phyloP scores from a whole-genome alignment of 2,888 invertebrate species.

The Druceiella hillmani region DNA sequence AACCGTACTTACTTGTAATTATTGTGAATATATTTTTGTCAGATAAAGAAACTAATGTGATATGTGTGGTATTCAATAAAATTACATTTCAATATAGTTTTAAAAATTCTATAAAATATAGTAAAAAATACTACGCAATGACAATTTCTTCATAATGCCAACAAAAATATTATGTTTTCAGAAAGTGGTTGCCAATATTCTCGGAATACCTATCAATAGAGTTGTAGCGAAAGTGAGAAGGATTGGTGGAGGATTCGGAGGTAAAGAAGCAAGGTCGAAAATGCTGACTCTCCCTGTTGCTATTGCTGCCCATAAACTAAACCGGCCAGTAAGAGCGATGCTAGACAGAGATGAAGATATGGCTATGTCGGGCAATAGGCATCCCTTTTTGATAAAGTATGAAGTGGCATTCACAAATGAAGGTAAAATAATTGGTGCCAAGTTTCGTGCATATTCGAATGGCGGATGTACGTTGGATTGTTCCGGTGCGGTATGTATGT shows the following conservation, averaged over 20 bases:
- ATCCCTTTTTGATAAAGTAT: conserved; percentile 84
- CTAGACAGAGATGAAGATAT: conserved; percentile 94
- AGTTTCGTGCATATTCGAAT: conserved; percentile 73
- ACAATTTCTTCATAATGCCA: no score
- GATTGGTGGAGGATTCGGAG: conserved; percentile 94
- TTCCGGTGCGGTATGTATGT: conserved; percentile 60
- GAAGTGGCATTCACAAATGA: conserved; percentile 72
- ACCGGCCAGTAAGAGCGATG: conserved; percentile 78
- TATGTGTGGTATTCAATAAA: no score
- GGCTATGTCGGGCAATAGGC: conserved; percentile 80
- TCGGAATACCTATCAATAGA: conserved; percentile 68
- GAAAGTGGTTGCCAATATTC: conserved; percentile 61
- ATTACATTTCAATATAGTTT: no score
- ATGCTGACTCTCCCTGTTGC: conserved; percentile 68
- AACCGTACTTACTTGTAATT: no score
- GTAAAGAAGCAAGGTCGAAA: conserved; percentile 78
- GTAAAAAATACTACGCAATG: no score
- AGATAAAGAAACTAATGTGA: no score
- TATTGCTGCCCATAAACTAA: conserved; percentile 73
- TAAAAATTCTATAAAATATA: no score
- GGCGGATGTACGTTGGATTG: conserved; percentile 80
- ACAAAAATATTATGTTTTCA: conserved; percentile 40
- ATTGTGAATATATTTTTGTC: no score
- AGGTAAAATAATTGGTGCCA: conserved; percentile 70
- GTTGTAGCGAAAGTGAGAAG: conserved; percentile 77